Evolutionary conservation across 2,888 invertebrate species (phyloP), one percentile per base, ranked within the genome.

Genomic region (Cacoxenus indagator): DNA sequence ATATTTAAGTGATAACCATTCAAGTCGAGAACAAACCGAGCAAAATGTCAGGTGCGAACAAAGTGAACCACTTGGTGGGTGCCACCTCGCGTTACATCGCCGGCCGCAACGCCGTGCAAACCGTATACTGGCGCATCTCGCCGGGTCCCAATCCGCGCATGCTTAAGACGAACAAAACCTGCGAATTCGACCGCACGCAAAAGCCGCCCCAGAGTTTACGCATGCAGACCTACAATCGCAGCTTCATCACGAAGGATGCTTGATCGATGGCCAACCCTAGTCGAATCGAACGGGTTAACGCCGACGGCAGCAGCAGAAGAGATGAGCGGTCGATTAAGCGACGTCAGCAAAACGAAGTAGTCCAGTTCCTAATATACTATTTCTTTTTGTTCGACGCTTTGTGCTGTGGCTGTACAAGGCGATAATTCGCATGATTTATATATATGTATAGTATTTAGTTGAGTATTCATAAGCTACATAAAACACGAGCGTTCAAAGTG

Each of bases 31-130:
- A 8, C 54, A 62, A 62, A 51, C 11, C 8, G 27, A 19, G 24
- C 31, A 70, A 69, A 70, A 84, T 85, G 85, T 75, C 81, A 70
- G 74, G 81, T 55, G 73, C 80, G 22, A 86, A 77, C 37, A 86
- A 86, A 73, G 73, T 86, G 73, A 91, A 90, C 78, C 88, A 89
- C 78, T 86, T 94, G 84, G 91, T 94, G 72, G 92, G 93, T 77
- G 91, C 92, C 75, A 91, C 93, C 48, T 92, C 93, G 22, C 91
- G 94, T 69, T 93, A 92, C 85, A 92, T 94, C 75, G 92, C 92
- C 62, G 93, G 93, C 62, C 91, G 93, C 70, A 92, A 93, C 80
- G 93, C 93, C 1, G 91, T 93, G 24, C 93, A 94, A 83, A 94
- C 93, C 0, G 92, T 94, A 0, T 94, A 94, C 81, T 94, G 94